Percentiles rank a stretch among this genome's conserved stretches.
Evolutionary conservation across 1,140 invertebrate genomes (phyloP).

Genomic region (Venustaconcha ellipsiformis): DNA sequence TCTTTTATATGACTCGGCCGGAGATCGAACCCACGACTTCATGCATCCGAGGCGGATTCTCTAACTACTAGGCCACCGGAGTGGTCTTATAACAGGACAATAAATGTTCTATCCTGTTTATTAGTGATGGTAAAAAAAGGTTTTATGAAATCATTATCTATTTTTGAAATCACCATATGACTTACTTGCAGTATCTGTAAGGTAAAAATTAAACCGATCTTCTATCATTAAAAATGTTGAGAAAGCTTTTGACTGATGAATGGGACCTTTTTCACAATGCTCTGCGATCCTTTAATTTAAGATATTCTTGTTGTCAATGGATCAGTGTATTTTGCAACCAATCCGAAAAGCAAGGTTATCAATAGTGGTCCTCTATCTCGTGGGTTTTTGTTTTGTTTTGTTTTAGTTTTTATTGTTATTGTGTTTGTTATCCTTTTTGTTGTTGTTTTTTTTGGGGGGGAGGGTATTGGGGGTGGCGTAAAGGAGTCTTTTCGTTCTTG

Average conservation of each 20-base stretch:
- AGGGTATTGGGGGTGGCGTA: too few relatives aligned
- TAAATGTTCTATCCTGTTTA: too few relatives aligned
- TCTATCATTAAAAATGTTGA: slow-evolving; percentile 15
- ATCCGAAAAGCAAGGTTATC: slow-evolving; percentile 12
- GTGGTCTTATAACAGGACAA: too few relatives aligned
- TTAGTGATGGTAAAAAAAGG: slow-evolving; percentile 1
- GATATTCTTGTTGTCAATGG: slow-evolving; percentile 17
- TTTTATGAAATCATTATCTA: background rate
- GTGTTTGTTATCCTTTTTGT: too few relatives aligned
- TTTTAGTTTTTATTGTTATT: too few relatives aligned
- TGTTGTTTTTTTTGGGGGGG: too few relatives aligned
- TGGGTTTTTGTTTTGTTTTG: too few relatives aligned
- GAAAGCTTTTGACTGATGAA: slow-evolving; percentile 24
- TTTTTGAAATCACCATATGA: slow-evolving; percentile 17
- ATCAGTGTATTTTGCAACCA: slow-evolving; percentile 16
- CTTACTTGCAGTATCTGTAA: slow-evolving; percentile 1
- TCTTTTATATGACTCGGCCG: too few relatives aligned
- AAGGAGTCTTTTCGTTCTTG: too few relatives aligned
- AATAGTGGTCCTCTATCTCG: slow-evolving; percentile 13
- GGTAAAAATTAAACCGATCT: slow-evolving; percentile 6
- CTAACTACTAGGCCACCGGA: too few relatives aligned
- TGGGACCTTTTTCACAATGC: slow-evolving; percentile 14
- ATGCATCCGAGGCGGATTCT: too few relatives aligned
- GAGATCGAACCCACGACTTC: too few relatives aligned
- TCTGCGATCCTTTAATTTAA: slow-evolving; percentile 23